Evolutionary conservation across 2,888 invertebrate species (phyloP), one percentile per base, ranked within the genome.

Genomic region (Hemaris fuciformis): DNA sequence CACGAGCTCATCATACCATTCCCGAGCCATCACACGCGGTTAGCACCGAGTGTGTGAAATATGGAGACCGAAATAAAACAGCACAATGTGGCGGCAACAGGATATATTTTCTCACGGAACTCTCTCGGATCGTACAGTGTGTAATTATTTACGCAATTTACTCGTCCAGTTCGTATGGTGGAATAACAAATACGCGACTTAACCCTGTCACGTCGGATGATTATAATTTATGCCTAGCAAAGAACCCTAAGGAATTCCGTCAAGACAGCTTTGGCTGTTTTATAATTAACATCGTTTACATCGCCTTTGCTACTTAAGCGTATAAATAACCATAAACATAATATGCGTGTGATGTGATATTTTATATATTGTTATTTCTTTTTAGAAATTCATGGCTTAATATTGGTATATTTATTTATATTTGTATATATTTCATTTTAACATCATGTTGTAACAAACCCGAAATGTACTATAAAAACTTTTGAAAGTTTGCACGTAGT

Each of bases 21-120:
- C 22, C 15, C 57, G 43, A 1, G 34, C 10, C 57, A 61, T 23
- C 34, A 57, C 56, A 56, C 59, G 56, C 48, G 58, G 43, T 31
- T 56, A 61, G 63, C 71, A 68, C 60, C 70, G 68, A 73, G 72
- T 77, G 80, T 77, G 80, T 79, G 74, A 77, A 80, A 75, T 81
- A 79, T 75, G 77, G 71, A 68, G 72, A 77, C 71, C 65, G 80
- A 88, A 86, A 86, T 78, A 85, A 85, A 85, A 81, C 79, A 66
- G 69, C 73, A 69, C 75, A 79, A 79, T 73, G 76, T 79, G 77
- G 79, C 75, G 70, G 74, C 73, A 71, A 64, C 69, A 67, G 74
- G 73, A 81, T 83, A 80, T 78, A 41, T 84, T 85, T 87, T 88
- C 89, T 83, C 87, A 88, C 85, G 86, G 81, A 73, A 75, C 80